phyloP scores from a whole-genome alignment of 2,797 vertebrate species.

The Trematomus bernacchii region DNA sequence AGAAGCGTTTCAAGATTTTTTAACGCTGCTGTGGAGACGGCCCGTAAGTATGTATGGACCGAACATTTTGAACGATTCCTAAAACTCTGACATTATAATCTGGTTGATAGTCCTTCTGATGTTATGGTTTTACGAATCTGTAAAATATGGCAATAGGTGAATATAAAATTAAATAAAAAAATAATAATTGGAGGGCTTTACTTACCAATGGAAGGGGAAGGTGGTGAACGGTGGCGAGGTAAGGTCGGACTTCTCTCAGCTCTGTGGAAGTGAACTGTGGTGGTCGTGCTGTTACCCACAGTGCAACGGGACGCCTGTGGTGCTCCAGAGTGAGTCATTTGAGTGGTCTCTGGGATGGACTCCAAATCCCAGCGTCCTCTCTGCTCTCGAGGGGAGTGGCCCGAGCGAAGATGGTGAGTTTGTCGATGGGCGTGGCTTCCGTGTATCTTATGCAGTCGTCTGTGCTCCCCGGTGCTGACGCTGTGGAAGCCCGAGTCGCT shows the following conservation, averaged over 20 bases:
- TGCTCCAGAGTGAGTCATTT: slow-evolving; percentile 44
- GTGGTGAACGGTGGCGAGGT: slow-evolving; percentile 64
- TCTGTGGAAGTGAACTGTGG: slow-evolving; percentile 78
- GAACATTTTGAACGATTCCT: no score
- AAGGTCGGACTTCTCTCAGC: slow-evolving; percentile 79
- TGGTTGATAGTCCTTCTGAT: neutral
- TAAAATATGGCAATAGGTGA: neutral
- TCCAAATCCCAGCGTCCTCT: slow-evolving; percentile 83
- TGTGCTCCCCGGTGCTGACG: slow-evolving; percentile 77
- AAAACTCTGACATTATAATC: neutral
- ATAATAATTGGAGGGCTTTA: neutral
- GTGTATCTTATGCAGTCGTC: slow-evolving; percentile 76
- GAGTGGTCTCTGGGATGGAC: slow-evolving; percentile 79
- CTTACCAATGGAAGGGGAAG: slow-evolving; percentile 62
- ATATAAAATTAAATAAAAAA: no score
- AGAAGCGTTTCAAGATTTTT: no score
- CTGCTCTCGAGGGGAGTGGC: slow-evolving; percentile 74
- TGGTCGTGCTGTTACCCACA: slow-evolving; percentile 79
- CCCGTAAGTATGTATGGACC: neutral
- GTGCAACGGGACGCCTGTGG: slow-evolving; percentile 67
- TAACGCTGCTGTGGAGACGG: no score
- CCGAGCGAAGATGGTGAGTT: slow-evolving; percentile 57
- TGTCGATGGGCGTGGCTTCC: slow-evolving; percentile 55
- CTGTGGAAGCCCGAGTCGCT: slow-evolving; percentile 81
- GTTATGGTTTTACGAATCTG: neutral